Percentiles rank a stretch among this genome's conserved stretches.
phyloP scores from a whole-genome alignment of 1,140 invertebrate genomes.

The Eumeta japonica region DNA sequence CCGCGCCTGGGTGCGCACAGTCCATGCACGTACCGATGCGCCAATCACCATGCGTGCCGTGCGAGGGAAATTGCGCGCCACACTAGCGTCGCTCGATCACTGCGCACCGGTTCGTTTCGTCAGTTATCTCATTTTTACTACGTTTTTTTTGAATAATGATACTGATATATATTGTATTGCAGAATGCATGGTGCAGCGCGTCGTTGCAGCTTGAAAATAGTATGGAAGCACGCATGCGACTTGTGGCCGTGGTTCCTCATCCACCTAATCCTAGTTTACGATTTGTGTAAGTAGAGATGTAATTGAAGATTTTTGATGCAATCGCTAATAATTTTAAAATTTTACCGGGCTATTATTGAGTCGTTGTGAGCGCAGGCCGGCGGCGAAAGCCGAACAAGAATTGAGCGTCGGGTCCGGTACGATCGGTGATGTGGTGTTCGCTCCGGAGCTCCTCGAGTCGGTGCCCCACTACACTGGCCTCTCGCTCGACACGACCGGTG shows the following conservation, averaged over 20 bases:
- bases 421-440: constrained; percentile 19
- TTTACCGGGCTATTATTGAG: no score
- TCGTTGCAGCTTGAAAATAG: constrained; percentile 24
- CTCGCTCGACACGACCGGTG: constrained; percentile 22
- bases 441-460: constrained; percentile 25
- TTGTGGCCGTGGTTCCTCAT: constrained; percentile 14
- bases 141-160: no score
- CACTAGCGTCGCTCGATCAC: constrained; percentile 11
- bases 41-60: constrained; percentile 9
- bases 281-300: no score
- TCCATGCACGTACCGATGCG: constrained; percentile 12
- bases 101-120: constrained; percentile 19
- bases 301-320: no score
- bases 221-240: constrained; percentile 27
- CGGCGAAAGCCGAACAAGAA: no score
- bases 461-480: constrained; percentile 39
- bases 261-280: no score
- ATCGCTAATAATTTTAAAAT: no score
- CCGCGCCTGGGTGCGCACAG: constrained; percentile 13
- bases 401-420: no score
- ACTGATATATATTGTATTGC: no score
- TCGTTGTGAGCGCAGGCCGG: constrained; percentile 9
- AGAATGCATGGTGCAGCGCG: constrained; percentile 21
- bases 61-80: constrained; percentile 15
- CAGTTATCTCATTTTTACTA: no score